A percentile compares a stretch with the other conserved stretches of the same genome.
Conservation (phyloP, 2,888 invertebrate genomes). For the Xylocampa areola region DNA sequence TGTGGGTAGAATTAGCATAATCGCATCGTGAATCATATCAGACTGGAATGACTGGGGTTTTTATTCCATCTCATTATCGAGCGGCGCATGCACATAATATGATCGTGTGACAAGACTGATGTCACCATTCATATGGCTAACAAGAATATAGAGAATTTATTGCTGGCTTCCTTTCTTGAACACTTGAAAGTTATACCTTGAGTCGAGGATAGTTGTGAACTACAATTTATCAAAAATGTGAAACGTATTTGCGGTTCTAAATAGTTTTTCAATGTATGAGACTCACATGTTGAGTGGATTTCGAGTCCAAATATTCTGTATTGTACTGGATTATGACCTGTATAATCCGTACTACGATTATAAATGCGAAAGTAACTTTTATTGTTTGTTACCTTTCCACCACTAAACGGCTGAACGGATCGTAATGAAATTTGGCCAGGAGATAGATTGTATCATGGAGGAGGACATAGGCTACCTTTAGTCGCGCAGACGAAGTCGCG, state of each 20-base stretch:
- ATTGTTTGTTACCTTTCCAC: too few species aligned
- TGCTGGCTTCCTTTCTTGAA: conserved; percentile 48
- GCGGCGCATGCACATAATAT: conserved; percentile 44
- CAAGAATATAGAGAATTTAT: conserved; percentile 52
- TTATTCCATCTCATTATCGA: conserved; percentile 46
- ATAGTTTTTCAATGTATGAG: conserved; percentile 24
- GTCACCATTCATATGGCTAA: conserved; percentile 47
- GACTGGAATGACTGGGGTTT: conserved; percentile 41
- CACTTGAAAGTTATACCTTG: conserved; percentile 34
- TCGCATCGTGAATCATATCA: conserved; percentile 46
- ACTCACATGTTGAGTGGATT: conserved; percentile 14
- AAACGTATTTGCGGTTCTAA: conserved; percentile 33
- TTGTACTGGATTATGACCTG: too few species aligned
- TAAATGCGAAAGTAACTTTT: too few species aligned
- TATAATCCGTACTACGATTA: too few species aligned
- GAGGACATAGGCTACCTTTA: too few species aligned
- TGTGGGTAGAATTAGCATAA: conserved; percentile 44
- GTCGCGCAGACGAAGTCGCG: too few species aligned
- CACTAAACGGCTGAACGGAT: too few species aligned
- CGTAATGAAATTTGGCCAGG: too few species aligned
- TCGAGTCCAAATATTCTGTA: too few species aligned
- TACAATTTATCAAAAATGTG: conserved; percentile 39
- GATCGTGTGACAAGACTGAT: conserved; percentile 46
- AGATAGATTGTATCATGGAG: too few species aligned
- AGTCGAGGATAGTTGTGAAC: conserved; percentile 26